Base-by-base conservation (phyloP, 2,888 invertebrate genomes). In the Norana najaformis region DNA sequence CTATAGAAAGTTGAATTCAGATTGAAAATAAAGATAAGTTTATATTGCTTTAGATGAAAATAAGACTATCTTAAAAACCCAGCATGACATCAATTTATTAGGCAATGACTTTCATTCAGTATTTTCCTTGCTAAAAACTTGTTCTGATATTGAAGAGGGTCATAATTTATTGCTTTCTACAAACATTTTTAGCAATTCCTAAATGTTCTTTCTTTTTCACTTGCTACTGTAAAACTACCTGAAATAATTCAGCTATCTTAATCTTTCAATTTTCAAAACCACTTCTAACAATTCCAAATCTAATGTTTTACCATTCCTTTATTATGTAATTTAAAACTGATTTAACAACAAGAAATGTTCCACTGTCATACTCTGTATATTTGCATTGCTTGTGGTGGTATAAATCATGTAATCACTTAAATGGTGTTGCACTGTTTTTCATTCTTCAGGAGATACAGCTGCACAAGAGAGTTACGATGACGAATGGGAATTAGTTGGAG, bases 401-500 rank as follows among this genome's bases (percentile, higher is more conserved):
- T 53, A 53, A 53, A 53, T 53, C 23, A 53, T 53, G 5, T 53
- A 53, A 53, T 53, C 47, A 16, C 18, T 14, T 30, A 53, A 53
- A 69, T n/a, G n/a, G 30, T 11, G 30, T n/a, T 69, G n/a, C 6
- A 69, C n/a, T 69, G 30, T 69, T 41, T 69, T n/a, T 8, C 30
- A 69, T 69, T 69, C 69, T 69, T n/a, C n/a, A 69, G 69, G 69
- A 69, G 69, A n/a, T n/a, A n/a, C 11, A n/a, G 69, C 69, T n/a
- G 69, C 69, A 69, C 30, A 30, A 37, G 85, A 85, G 37, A 85
- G 85, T 37, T 37, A 85, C 14, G 85, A 85, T 36, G 85, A 85
- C 35, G 85, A 85, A 4, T 85, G 85, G 85, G 85, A 85, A 85
- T 85, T 85, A 36, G 37, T 85, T 85, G 85, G 85, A 35, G 85